These are phyloP conservation scores for Gracilinanus agilis DNA, from an alignment of 2,113 vertebrate genomes.

Conservation along the genomic window DNA sequence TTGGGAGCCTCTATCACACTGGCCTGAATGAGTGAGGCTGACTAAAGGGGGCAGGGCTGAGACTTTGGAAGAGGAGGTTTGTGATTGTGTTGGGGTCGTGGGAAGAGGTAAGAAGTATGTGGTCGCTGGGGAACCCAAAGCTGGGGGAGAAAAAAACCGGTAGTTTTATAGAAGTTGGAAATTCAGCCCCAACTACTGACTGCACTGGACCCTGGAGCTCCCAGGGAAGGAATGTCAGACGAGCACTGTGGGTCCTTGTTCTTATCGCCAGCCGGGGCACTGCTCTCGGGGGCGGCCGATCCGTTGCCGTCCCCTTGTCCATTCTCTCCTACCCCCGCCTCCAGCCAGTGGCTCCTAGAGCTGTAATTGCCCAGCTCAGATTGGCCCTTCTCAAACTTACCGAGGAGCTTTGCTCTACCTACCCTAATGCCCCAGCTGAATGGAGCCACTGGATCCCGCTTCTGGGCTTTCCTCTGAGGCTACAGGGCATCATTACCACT, in stretches of 20 bases:
- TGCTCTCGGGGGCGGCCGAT: background rate
- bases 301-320: background rate
- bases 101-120: conserved; percentile 4
- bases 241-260: background rate
- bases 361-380: background rate
- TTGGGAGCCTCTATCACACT: background rate
- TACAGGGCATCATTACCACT: background rate
- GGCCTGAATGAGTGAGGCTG: background rate
- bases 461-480: background rate
- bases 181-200: background rate
- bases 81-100: conserved; percentile 6
- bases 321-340: background rate
- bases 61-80: conserved; percentile 1
- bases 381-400: background rate
- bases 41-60: background rate
- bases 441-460: background rate
- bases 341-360: background rate
- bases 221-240: background rate
- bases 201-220: background rate
- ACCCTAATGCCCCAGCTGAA: background rate
- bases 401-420: background rate
- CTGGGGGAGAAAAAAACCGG: background rate
- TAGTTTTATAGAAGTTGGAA: background rate
- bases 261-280: background rate
- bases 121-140: background rate